Base-by-base conservation (phyloP, 2,797 vertebrate genomes). In the Kryptolebias ocellatus region DNA sequence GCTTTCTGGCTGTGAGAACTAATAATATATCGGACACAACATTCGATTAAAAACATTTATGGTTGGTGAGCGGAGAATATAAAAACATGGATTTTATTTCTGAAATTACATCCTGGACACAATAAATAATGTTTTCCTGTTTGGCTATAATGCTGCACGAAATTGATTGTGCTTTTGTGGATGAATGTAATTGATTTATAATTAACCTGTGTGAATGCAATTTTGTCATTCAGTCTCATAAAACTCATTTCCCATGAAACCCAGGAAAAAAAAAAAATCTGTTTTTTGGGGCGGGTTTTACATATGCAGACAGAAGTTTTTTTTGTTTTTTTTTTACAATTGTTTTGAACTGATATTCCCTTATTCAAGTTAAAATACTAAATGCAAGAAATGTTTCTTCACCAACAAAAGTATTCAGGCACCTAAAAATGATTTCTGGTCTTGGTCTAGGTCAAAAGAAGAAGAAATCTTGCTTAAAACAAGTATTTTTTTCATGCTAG, bases 1-100 rank as follows among this genome's bases (percentile, higher is more conserved):
- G 53, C 59, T 84, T 76, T 89, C 80, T 81, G 60, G 83, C 70
- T 74, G 71, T 66, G 52, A 78, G 46, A 79, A 55, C 53, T 50
- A 59, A 55, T 70, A 62, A 80, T 60, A 67, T 31, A 49, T 73
- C 42, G 72, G 55, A 47, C 47, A 70, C 57, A 62, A 52, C 63
- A 70, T 57, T 79, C 76, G 73, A 81, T 82, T 83, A 78, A 83
- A 86, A 64, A 0, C 51, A 52, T 50, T 73, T 72, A 50, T 66
- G 64, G 76, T 62, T 54, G 60, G 60, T 74, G 73, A 67, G 31
- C 12, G 0, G 49, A 67, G 27, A 67, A 51, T 58, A 60, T 28
- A 50, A 61, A 62, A 56, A 37, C 55, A 16, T 59, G 60, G 51
- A 53, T 76, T 84, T 82, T 61, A 78, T 72, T 78, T 76, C 47